Evolutionary conservation across 2,888 invertebrate species (phyloP).

Genomic region (Dryadula phaetusa): DNA sequence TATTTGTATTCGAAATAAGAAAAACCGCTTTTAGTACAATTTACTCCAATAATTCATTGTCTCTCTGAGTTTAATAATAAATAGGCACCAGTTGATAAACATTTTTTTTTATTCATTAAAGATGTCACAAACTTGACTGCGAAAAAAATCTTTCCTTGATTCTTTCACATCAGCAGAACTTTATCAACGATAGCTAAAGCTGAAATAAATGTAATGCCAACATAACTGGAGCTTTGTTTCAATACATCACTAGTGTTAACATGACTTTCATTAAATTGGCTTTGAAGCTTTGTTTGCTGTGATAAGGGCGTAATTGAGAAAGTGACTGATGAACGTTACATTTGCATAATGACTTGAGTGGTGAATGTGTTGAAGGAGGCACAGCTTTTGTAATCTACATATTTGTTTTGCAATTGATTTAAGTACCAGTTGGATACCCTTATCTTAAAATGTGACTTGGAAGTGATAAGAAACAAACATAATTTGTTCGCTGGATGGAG

Average conservation of each 20-base stretch:
- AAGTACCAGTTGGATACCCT: slow-evolving; percentile 24
- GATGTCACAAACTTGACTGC: slow-evolving; percentile 33
- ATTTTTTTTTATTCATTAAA: slow-evolving; percentile 28
- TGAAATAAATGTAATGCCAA: slow-evolving; percentile 33
- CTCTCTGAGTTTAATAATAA: slow-evolving; percentile 13
- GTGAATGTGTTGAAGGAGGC: slow-evolving; percentile 24
- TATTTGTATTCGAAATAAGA: not conserved
- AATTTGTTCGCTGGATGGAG: not conserved
- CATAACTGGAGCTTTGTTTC: slow-evolving; percentile 44
- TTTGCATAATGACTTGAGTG: slow-evolving; percentile 62
- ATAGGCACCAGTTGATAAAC: slow-evolving; percentile 17
- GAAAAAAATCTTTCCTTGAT: slow-evolving; percentile 51
- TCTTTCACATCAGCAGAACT: slow-evolving; percentile 55
- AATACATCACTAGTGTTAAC: not conserved
- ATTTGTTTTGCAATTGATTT: slow-evolving; percentile 20
- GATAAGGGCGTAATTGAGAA: slow-evolving; percentile 69
- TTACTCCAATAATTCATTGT: not conserved
- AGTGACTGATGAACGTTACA: slow-evolving; percentile 67
- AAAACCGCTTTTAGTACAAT: not conserved
- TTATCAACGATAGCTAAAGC: slow-evolving; percentile 50
- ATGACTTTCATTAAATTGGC: slow-evolving; percentile 26
- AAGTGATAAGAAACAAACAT: slow-evolving; percentile 8
- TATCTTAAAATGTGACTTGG: slow-evolving; percentile 10
- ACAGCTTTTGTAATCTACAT: slow-evolving; percentile 31
- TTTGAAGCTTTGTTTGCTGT: slow-evolving; percentile 53